A percentile compares a stretch with the other conserved stretches of the same genome.
Evolutionary conservation across 2,113 vertebrate genomes (phyloP).

Genomic region (Coreoperca whiteheadi): DNA sequence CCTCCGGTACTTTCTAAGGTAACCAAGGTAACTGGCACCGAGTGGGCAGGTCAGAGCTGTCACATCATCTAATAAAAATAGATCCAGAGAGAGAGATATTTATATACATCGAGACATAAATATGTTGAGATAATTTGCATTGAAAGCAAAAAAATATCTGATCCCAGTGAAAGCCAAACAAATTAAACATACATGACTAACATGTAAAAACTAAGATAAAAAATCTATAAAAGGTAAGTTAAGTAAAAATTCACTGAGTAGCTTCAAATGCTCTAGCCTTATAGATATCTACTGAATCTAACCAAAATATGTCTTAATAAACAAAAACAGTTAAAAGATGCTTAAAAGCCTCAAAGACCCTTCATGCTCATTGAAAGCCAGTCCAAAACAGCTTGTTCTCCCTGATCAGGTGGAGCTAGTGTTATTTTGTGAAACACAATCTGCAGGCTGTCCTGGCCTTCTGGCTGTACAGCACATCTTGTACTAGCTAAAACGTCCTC

Average conservation of each 20-base stretch:
- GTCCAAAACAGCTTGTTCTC: slow-evolving; percentile 5
- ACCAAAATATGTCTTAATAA: not conserved
- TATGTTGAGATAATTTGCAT: not conserved
- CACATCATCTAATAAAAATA: slow-evolving; percentile 72
- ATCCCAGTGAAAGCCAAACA: not conserved
- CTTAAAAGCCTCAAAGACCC: not conserved
- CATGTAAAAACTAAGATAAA: not conserved
- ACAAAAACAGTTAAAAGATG: not conserved
- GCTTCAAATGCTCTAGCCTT: not conserved
- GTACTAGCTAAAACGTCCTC: not conserved
- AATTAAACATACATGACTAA: not conserved
- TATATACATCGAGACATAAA: not conserved
- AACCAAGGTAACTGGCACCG: slow-evolving; percentile 77
- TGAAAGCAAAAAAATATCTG: not conserved
- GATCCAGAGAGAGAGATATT: slow-evolving; percentile 35
- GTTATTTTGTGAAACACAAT: slow-evolving; percentile 17
- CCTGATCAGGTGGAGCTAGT: not conserved
- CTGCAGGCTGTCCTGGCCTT: slow-evolving; percentile 6
- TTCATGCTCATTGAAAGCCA: not conserved
- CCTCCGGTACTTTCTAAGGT: slow-evolving; percentile 66
- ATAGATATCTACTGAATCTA: not conserved
- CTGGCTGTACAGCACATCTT: not conserved
- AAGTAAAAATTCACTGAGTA: not conserved
- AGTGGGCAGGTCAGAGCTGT: slow-evolving; percentile 69
- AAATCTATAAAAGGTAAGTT: not conserved